A percentile compares a stretch with the other conserved stretches of the same genome.
Evolutionary conservation across 2,797 vertebrate genomes (phyloP).

Genomic region (Melanotaenia pygmaea): DNA sequence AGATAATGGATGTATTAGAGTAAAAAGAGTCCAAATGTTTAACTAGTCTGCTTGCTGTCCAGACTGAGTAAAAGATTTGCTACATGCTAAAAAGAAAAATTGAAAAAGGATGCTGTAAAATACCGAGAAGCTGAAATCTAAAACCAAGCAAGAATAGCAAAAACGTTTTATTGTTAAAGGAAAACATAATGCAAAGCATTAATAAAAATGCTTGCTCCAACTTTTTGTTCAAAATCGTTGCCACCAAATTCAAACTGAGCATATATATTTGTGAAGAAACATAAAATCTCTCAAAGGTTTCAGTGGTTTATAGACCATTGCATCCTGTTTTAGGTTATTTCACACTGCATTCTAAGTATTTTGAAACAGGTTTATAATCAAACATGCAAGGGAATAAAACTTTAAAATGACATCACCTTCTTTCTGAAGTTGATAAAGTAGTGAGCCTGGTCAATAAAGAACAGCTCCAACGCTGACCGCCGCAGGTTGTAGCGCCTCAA

Average conservation of each 20-base stretch:
- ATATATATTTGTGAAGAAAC: no score
- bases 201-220: no score
- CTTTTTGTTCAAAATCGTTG: no score
- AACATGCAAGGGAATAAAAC: neutral
- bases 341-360: neutral
- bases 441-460: conserved; percentile 97
- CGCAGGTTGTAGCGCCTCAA: conserved; percentile 96
- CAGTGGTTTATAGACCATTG: neutral
- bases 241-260: no score
- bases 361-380: neutral
- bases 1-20: neutral
- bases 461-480: conserved; percentile 94
- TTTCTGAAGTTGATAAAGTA: conserved; percentile 98
- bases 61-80: neutral
- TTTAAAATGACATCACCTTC: conserved; percentile 75
- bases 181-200: no score
- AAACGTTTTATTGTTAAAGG: neutral
- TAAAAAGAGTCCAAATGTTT: neutral
- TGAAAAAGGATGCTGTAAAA: neutral
- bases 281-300: no score
- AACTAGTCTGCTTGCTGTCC: neutral
- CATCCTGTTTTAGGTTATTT: neutral
- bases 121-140: neutral
- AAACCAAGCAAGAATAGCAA: neutral
- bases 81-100: neutral